These are phyloP conservation scores for Tetranychus piercei DNA, from an alignment of 2,888 invertebrate genomes.

Conservation along the genomic window DNA sequence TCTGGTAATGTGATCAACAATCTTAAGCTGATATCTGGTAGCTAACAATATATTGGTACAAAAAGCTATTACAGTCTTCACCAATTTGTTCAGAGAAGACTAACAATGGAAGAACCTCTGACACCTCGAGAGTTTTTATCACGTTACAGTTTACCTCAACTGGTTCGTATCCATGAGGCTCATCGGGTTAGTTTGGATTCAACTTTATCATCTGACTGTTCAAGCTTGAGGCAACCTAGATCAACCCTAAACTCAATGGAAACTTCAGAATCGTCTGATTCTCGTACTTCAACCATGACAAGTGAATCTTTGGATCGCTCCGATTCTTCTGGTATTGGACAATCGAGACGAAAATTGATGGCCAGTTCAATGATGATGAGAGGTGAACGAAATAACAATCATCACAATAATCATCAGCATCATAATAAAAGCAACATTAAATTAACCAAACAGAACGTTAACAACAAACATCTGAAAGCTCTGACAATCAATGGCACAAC, in stretches of 20 bases:
- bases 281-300: constrained; percentile 1
- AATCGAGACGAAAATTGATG: background rate
- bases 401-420: background rate
- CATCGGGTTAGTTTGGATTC: background rate
- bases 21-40: no score
- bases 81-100: background rate
- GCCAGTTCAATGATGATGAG: background rate
- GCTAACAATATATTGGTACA: no score
- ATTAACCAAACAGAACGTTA: background rate
- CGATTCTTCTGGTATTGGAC: background rate
- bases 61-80: no score
- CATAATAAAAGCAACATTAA: background rate
- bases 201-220: background rate
- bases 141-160: constrained; percentile 43
- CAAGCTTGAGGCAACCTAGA: background rate
- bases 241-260: constrained; percentile 4
- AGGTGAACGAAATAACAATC: background rate
- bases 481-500: background rate
- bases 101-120: constrained; percentile 6
- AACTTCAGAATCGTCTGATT: background rate
- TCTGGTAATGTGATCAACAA: no score
- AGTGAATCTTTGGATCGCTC: background rate
- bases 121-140: constrained; percentile 39
- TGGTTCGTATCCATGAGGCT: constrained; percentile 34
- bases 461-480: background rate